Evolutionary conservation across 1,140 invertebrate genomes (phyloP), one percentile per base, ranked within the genome.

Genomic region (Euschistus heros): DNA sequence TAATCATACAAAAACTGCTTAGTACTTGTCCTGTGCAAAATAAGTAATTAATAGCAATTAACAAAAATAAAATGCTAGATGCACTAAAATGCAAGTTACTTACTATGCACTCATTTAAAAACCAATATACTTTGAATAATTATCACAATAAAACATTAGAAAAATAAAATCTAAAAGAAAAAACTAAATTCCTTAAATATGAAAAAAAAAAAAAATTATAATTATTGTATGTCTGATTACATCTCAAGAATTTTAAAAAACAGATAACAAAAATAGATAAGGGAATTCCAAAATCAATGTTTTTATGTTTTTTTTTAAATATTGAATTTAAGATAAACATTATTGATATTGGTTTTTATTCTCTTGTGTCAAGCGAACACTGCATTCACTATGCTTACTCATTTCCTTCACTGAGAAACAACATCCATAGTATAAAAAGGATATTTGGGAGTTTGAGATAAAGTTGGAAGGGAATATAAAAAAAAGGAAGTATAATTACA

Each of bases 1-100:
- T 57, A 57, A 57, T 24, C 54, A 57, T 24, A 57, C 15, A 24
- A 57, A 52, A 57, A 57, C 54, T 57, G 54, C 54, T 57, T 57
- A 57, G 18, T 57, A 57, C 54, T 24, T 57, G 14, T 57, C 24
- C 24, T 57, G 54, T 57, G 54, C 54, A 57, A 57, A 24, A 57
- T 24, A 57, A 17, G 24, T 26, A 18, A 57, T 57, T 57, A 24
- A 57, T 57, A 57, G 54, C 54, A 57, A 57, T 57, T 24, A 57
- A 57, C 54, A 57, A 57, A 57, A 57, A 24, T 57, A 57, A 57
- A 57, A 57, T 57, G 54, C 54, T 57, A 57, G 54, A 57, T 57
- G 54, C 54, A 57, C 54, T 57, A 57, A 57, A 57, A 57, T 57
- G 54, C 54, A 57, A 57, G 24, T 24, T 57, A 54, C 52, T 54